Evolutionary conservation across 2,113 vertebrate genomes (phyloP).

Genomic region (Seriola rivoliana): DNA sequence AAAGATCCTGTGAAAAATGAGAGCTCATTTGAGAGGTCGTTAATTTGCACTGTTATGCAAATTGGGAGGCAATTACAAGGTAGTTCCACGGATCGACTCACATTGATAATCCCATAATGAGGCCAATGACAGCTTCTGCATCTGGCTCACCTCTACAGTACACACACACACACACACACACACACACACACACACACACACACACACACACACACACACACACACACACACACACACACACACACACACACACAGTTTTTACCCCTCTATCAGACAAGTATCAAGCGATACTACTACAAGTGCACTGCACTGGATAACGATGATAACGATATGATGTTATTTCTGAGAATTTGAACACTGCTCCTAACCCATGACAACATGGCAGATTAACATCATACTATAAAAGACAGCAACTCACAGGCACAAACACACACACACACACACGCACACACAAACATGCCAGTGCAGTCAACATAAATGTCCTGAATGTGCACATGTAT

Average conservation of each 20-base stretch:
- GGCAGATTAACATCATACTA: no score
- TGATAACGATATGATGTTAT: no score
- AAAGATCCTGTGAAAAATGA: conserved; percentile 77
- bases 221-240: conserved; percentile 18
- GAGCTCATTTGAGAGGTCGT: conserved; percentile 73
- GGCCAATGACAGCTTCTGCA: conserved; percentile 45
- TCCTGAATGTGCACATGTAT: no score
- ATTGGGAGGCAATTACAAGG: conserved; percentile 74
- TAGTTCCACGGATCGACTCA: conserved; percentile 50
- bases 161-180: conserved; percentile 22
- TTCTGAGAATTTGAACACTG: no score
- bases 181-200: conserved; percentile 12
- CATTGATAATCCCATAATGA: conserved; percentile 64
- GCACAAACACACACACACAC: no score
- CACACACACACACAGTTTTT: not conserved
- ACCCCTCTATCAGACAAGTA: no score
- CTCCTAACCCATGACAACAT: no score
- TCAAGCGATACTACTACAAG: no score
- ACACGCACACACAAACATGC: no score
- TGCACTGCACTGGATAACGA: no score
- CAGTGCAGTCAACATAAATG: no score
- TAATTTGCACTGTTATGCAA: conserved; percentile 82
- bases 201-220: conserved; percentile 11
- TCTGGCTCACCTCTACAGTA: conserved; percentile 22
- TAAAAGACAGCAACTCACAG: no score